Base-by-base conservation (phyloP, 2,797 vertebrate species). In the Enteromius afrohamiltoni region DNA sequence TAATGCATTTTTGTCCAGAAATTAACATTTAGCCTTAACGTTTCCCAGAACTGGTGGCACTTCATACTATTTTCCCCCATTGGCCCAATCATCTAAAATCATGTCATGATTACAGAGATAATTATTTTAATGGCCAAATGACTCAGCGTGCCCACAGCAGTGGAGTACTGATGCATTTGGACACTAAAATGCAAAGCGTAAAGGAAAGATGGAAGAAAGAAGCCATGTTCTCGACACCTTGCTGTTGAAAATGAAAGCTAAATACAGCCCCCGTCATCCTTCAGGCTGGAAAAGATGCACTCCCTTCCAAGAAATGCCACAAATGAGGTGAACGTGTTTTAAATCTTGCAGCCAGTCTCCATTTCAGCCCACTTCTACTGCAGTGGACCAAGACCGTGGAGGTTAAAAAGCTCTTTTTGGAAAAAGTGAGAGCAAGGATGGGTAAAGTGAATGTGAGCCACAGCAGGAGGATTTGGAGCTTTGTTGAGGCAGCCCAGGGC, bases 51-150 rank as follows among this genome's bases (percentile, higher is more conserved):
- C 45, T 67, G 73, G 80, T 82, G 77, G 53, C 64, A 80, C 34
- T 83, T 75, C 13, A 74, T 71, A 17, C 16, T 23, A 58, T 65
- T 73, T 10, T 40, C 47, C 49, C 73, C 60, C 55, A 60, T 68
- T 40, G 78, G 77, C n/a, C 83, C 62, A 85, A 85, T 83, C 81
- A 81, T 77, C 13, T 40, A 19, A 85, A 82, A 82, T 82, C 40
- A 80, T 80, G 73, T 81, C 21, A 77, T 83, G 68, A 80, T 85
- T 80, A 71, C 69, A 55, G 82, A 74, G 37, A 51, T 82, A 86
- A 87, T 87, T 84, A 82, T 67, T 83, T 31, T 86, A 76, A 83
- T 75, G 62, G 83, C 53, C 67, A 75, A 79, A 76, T 82, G 53
- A 84, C 71, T 79, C 78, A 84, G 42, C 45, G n/a, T 51, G 37